phyloP scores from a whole-genome alignment of 2,113 vertebrate species.

The Scomber scombrus region DNA sequence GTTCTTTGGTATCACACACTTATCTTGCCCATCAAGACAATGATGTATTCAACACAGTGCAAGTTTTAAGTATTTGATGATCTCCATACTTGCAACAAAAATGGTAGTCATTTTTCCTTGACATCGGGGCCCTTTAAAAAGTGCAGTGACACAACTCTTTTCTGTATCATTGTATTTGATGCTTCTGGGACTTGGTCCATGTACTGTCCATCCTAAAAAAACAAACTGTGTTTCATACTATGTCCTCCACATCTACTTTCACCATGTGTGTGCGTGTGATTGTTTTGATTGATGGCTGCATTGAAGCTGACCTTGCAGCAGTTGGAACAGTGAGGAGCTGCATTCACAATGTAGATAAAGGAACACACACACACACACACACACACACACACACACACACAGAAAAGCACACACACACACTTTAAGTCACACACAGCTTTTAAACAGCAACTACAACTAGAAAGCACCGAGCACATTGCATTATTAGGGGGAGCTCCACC shows the following conservation, averaged over 20 bases:
- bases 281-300: slow-evolving; percentile 62
- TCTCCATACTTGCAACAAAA: neutral
- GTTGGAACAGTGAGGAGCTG: slow-evolving; percentile 39
- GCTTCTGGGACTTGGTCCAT: neutral
- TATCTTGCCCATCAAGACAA: neutral
- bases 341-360: slow-evolving; percentile 53
- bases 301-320: slow-evolving; percentile 66
- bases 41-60: too few species aligned
- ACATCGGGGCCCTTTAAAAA: neutral
- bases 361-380: slow-evolving; percentile 28
- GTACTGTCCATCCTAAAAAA: neutral
- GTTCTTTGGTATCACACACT: neutral
- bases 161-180: slow-evolving; percentile 2
- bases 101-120: neutral
- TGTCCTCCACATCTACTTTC: slow-evolving; percentile 29
- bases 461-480: slow-evolving; percentile 54
- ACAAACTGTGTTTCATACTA: slow-evolving; percentile 16
- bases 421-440: slow-evolving; percentile 5
- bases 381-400: slow-evolving; percentile 9
- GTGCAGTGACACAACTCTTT: neutral
- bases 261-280: slow-evolving; percentile 10
- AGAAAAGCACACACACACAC: slow-evolving; percentile 4
- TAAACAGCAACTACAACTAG: slow-evolving; percentile 44
- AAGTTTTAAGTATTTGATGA: too few species aligned
- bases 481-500: slow-evolving; percentile 26